Evolutionary conservation across 2,113 vertebrate genomes (phyloP).

Genomic region (Jaculus jaculus): DNA sequence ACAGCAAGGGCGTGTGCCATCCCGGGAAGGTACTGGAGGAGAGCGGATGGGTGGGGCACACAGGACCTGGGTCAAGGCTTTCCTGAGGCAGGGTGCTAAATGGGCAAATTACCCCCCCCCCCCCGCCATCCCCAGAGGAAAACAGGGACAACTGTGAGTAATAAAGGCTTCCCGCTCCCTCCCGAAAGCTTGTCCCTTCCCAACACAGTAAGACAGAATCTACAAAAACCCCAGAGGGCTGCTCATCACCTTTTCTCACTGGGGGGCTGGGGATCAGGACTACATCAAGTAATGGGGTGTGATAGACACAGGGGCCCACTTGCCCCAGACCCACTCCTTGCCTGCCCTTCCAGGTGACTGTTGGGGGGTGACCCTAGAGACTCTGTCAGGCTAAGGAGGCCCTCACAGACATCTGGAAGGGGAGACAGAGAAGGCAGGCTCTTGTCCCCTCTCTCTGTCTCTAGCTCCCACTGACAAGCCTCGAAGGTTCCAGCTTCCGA

Average conservation of each 20-base stretch:
- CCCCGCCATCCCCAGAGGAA: slow-evolving; percentile 41
- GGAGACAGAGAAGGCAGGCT: not conserved
- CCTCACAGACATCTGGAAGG: not conserved
- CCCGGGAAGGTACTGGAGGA: not conserved
- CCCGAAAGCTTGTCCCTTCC: not conserved
- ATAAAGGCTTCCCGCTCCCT: not conserved
- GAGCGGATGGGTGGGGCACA: not conserved
- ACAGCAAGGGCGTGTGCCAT: not conserved
- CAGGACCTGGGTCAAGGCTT: slow-evolving; percentile 38
- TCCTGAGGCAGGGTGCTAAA: slow-evolving; percentile 14
- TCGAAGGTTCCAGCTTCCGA: not conserved
- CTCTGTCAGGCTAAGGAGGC: not conserved
- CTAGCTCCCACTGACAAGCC: not conserved
- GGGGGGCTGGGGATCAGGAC: not conserved
- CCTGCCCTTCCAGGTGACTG: not conserved
- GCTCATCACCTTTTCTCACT: accelerated
- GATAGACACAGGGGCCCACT: accelerated
- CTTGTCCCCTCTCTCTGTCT: not conserved
- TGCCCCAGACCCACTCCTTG: not conserved
- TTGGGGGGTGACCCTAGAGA: too few relatives aligned
- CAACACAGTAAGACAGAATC: not conserved
- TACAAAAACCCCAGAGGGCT: not conserved
- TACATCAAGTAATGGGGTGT: not conserved
- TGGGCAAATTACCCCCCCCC: not conserved
- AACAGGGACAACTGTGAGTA: not conserved